These are phyloP conservation scores for Bellardia bayeri DNA, from an alignment of 2,888 invertebrate species.

Conservation along the genomic window DNA sequence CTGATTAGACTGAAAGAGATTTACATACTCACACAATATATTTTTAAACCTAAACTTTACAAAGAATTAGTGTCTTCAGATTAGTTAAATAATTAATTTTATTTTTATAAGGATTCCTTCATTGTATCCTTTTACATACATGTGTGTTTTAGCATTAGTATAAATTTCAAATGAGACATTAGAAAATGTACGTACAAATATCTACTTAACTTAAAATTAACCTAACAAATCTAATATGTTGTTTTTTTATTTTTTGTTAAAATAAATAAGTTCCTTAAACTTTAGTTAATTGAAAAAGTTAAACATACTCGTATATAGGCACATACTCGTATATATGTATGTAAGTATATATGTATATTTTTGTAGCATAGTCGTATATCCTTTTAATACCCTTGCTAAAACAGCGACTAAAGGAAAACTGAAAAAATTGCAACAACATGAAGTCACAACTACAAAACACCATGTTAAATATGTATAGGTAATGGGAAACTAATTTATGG, in stretches of 20 bases:
- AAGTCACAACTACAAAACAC: slow-evolving; percentile 41
- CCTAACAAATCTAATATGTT: slow-evolving; percentile 35
- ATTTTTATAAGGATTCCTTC: slow-evolving; percentile 62
- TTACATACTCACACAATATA: no score
- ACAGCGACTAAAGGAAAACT: slow-evolving; percentile 19
- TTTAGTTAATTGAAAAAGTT: slow-evolving; percentile 43
- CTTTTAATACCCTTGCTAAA: slow-evolving; percentile 32
- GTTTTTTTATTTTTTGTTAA: not conserved
- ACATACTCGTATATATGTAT: not conserved
- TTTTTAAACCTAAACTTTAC: no score
- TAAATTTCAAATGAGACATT: slow-evolving; percentile 46
- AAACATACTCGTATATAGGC: not conserved
- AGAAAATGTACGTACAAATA: slow-evolving; percentile 16
- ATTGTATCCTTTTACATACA: slow-evolving; percentile 51
- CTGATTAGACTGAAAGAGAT: no score
- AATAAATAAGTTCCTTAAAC: slow-evolving; percentile 8
- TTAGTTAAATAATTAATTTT: slow-evolving; percentile 39
- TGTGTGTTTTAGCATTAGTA: slow-evolving; percentile 7
- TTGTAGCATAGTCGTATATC: not conserved
- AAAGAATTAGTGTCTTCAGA: slow-evolving; percentile 9
- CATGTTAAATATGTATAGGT: slow-evolving; percentile 51
- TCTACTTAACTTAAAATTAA: slow-evolving; percentile 58
- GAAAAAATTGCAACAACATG: slow-evolving; percentile 17
- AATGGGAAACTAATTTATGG: slow-evolving; percentile 63
- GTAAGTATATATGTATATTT: not conserved